Evolutionary conservation across 1,140 invertebrate species (phyloP).

Genomic region (Muscidifurax raptorellus): DNA sequence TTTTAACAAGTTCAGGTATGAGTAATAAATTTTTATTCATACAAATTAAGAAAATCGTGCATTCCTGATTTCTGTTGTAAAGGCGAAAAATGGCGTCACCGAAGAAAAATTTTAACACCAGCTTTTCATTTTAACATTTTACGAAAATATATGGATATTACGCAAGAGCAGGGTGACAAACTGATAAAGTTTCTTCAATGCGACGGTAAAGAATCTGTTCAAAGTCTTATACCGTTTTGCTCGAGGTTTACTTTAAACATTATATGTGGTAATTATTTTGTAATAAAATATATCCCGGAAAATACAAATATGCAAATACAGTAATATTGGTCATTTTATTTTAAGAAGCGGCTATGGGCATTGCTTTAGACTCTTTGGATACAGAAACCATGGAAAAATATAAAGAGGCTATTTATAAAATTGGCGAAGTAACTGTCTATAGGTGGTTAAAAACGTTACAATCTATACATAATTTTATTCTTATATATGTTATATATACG

Average conservation of each 20-base stretch:
- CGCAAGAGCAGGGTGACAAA: slow-evolving; percentile 59
- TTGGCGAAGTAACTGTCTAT: slow-evolving; percentile 35
- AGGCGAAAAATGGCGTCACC: slow-evolving; percentile 82
- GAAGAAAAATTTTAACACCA: slow-evolving; percentile 94
- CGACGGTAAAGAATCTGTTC: slow-evolving; percentile 57
- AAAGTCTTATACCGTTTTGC: slow-evolving; percentile 81
- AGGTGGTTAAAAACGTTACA: slow-evolving; percentile 27
- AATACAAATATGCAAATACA: not conserved
- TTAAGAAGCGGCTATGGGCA: slow-evolving; percentile 89
- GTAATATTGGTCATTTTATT: slow-evolving; percentile 23
- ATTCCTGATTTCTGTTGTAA: not conserved
- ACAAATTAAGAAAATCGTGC: not conserved
- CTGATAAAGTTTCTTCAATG: slow-evolving; percentile 58
- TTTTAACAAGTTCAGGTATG: slow-evolving; percentile 34
- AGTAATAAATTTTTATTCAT: not conserved
- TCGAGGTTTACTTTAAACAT: slow-evolving; percentile 86
- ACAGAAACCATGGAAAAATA: slow-evolving; percentile 60
- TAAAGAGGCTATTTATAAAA: slow-evolving; percentile 25
- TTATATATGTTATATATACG: not conserved
- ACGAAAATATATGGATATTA: slow-evolving; percentile 81
- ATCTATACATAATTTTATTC: not conserved
- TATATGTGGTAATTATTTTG: slow-evolving; percentile 82
- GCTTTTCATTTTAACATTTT: slow-evolving; percentile 94
- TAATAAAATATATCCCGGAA: not conserved
- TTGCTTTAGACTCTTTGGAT: slow-evolving; percentile 78